Evolutionary conservation across 30 jellyfish, hydroid and myxozoan genomes (phyloP).

Genomic region (Aurelia sp.): DNA sequence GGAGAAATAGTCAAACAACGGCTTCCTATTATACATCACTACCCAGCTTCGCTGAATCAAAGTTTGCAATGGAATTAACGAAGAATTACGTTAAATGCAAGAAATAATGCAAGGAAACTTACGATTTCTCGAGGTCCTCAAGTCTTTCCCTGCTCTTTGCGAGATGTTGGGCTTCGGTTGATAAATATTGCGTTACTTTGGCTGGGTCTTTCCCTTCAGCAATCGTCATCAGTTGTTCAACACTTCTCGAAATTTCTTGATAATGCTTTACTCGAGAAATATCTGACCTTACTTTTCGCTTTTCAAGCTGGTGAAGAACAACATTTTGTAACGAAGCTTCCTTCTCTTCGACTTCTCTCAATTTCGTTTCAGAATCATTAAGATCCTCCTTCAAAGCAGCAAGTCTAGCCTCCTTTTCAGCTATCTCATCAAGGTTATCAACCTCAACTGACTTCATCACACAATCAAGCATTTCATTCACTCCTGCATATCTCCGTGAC

Average conservation of each 20-base stretch:
- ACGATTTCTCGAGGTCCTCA: constrained; percentile 68
- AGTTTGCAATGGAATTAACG: too few relatives aligned
- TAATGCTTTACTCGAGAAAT: constrained; percentile 58
- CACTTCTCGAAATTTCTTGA: constrained; percentile 70
- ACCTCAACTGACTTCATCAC: constrained; percentile 57
- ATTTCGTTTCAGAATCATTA: constrained; percentile 17
- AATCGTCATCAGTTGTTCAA: constrained; percentile 65
- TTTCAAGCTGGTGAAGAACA: constrained; percentile 39
- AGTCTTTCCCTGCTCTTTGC: constrained; percentile 67
- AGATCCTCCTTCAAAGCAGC: constrained; percentile 23
- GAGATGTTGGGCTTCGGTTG: constrained; percentile 67
- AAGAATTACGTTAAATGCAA: too few relatives aligned
- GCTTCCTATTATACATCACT: too few relatives aligned
- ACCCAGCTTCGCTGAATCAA: too few relatives aligned
- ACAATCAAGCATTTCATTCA: constrained; percentile 31
- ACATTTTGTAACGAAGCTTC: constrained; percentile 48
- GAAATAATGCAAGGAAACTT: not conserved
- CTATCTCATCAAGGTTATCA: constrained; percentile 62
- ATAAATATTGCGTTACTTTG: constrained; percentile 31
- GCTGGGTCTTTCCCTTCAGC: constrained; percentile 73
- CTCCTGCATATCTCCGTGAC: constrained; percentile 10
- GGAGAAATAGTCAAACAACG: too few relatives aligned
- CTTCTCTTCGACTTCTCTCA: constrained; percentile 58
- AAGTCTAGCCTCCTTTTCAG: constrained; percentile 62
- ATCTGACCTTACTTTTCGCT: constrained; percentile 50